Evolutionary conservation across 2,797 vertebrate species (phyloP).

Genomic region (Sitta carolinensis): DNA sequence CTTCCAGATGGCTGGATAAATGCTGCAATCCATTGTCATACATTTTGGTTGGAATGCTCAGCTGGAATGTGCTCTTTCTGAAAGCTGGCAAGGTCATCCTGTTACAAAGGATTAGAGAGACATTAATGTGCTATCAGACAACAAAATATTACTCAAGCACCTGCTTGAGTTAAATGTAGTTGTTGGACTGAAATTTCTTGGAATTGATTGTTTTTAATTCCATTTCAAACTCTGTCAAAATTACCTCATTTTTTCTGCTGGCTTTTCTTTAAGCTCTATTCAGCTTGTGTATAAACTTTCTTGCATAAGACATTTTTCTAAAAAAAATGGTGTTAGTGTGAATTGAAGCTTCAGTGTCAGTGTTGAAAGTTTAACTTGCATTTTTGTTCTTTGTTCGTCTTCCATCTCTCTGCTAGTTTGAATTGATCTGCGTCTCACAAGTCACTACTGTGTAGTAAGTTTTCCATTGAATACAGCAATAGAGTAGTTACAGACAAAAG

Average conservation of each 20-base stretch:
- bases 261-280: neutral
- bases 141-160: slow-evolving; percentile 6
- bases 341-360: neutral
- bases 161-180: slow-evolving; percentile 11
- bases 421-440: neutral
- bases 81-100: neutral
- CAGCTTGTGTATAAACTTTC: neutral
- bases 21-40: neutral
- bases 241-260: neutral
- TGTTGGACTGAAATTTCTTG: slow-evolving; percentile 40
- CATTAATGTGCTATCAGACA: neutral
- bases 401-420: neutral
- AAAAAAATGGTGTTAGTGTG: neutral
- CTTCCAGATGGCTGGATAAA: neutral
- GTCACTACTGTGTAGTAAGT: neutral
- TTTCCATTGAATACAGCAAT: neutral
- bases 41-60: slow-evolving; percentile 10
- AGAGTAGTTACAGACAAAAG: neutral
- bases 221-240: neutral
- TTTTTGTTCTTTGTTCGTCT: neutral
- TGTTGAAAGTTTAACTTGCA: neutral
- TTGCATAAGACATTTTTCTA: neutral
- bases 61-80: slow-evolving; percentile 5
- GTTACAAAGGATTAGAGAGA: neutral
- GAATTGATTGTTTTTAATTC: neutral